These are phyloP conservation scores for Thinocorus orbignyianus DNA, from an alignment of 2,113 vertebrate species.

Conservation along the genomic window DNA sequence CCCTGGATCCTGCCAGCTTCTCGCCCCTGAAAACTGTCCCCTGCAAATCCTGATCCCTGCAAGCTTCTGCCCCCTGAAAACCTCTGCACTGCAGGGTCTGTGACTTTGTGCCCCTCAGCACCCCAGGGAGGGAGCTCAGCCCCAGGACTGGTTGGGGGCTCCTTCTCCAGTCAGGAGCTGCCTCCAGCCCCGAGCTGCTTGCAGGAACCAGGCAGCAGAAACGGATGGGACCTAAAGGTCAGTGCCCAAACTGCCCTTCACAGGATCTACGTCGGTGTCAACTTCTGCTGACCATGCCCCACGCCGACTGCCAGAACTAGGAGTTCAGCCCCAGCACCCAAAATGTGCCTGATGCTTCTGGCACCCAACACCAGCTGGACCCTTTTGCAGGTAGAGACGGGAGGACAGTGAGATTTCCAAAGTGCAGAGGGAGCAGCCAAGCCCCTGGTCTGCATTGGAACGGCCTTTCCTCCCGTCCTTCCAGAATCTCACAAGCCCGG, in stretches of 20 bases:
- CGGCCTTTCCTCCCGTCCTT: rapidly evolving
- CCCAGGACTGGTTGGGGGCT: neutral
- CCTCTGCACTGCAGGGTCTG: neutral
- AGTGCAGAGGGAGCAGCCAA: rapidly evolving
- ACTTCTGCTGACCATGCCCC: neutral
- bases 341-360: neutral
- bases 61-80: neutral
- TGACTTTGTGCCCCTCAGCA: neutral
- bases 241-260: neutral
- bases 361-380: neutral
- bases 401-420: neutral
- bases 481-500: neutral
- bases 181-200: neutral
- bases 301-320: neutral
- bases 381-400: neutral
- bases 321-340: neutral
- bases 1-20: neutral
- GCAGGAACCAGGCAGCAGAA: neutral
- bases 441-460: neutral
- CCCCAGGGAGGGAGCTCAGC: neutral
- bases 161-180: neutral
- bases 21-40: neutral
- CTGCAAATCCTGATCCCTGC: neutral
- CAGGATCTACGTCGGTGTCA: neutral
- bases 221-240: neutral